Evolutionary conservation across 2,797 vertebrate species (phyloP), one percentile per base, ranked within the genome.

Genomic region (Zenarchopterus dispar): DNA sequence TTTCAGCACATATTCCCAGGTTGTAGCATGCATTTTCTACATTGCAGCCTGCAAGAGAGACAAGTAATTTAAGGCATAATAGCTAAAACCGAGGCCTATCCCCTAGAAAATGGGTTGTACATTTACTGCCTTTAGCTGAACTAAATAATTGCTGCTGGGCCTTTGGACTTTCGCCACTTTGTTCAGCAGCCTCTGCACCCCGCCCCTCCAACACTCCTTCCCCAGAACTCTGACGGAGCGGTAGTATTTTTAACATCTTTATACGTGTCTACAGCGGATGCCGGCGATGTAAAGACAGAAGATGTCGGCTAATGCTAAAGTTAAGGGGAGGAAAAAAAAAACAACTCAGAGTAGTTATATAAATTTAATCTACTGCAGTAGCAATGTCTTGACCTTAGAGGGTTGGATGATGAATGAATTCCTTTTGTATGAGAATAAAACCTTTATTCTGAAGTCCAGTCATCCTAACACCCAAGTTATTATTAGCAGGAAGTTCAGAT

Each of bases 1-100:
- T 92, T 66, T 99, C 97, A 0, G 96, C 97, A 0, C 97, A 99
- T 53, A 93, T 0, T 0, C 96, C 95, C 71, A 98, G 79, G 3
- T 92, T 91, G 84, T 93, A 88, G 76, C 92, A 92, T 0, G 95
- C 94, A 0, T 99, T 99, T 81, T 99, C 97, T 62, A 99, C 75
- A 0, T 99, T 99, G 84, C 97, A 99, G 2, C 97, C 97, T 99
- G 90, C 0, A 1, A 1, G 26, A n/a, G 19, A 59, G 26, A 75
- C 50, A 41, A 18, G 22, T 46, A 7, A 24, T 39, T 33, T 8
- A 42, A 7, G 15, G 13, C 10, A 2, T n/a, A 47, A 31, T 61
- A 36, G 11, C 8, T 33, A 11, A 31, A 28, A 59, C n/a, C 4
- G 0, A 6, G 39, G 11, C 3, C 2, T 22, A 56, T 49, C 13